Percentiles rank a stretch among this genome's conserved stretches.
phyloP scores from a whole-genome alignment of 2,888 invertebrate genomes.

The Micropterix aruncella region DNA sequence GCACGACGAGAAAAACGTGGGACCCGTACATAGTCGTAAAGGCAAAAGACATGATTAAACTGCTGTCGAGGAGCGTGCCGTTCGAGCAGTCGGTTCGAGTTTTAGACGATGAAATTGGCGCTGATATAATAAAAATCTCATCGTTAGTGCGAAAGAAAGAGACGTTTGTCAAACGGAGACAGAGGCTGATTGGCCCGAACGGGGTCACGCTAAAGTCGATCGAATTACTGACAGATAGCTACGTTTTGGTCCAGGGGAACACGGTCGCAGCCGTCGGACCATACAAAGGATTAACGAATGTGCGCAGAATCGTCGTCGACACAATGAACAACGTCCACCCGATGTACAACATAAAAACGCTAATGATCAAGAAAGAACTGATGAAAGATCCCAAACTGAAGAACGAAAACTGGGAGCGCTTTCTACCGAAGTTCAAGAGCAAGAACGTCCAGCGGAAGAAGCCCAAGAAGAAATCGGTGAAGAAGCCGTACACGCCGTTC shows the following conservation, averaged over 20 bases:
- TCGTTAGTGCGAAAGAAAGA: slow-evolving; percentile 81
- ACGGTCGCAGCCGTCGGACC: slow-evolving; percentile 96
- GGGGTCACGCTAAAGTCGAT: slow-evolving; percentile 97
- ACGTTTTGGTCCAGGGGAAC: slow-evolving; percentile 92
- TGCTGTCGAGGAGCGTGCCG: slow-evolving; percentile 91
- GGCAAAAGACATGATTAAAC: slow-evolving; percentile 89
- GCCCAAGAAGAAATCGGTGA: slow-evolving; percentile 75
- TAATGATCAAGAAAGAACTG: slow-evolving; percentile 95
- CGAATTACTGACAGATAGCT: slow-evolving; percentile 90
- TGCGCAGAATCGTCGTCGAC: slow-evolving; percentile 82
- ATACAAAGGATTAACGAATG: slow-evolving; percentile 77
- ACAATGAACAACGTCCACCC: slow-evolving; percentile 99
- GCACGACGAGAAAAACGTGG: slow-evolving; percentile 94
- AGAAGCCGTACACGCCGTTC: slow-evolving; percentile 94
- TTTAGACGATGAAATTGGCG: slow-evolving; percentile 78
- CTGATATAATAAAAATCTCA: slow-evolving; percentile 95
- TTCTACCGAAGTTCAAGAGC: slow-evolving; percentile 84
- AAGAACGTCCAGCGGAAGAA: slow-evolving; percentile 84
- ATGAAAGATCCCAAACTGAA: slow-evolving; percentile 85
- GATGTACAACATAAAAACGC: slow-evolving; percentile 91
- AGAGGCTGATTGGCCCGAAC: slow-evolving; percentile 90
- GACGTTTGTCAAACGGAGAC: slow-evolving; percentile 88
- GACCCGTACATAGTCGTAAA: slow-evolving; percentile 96
- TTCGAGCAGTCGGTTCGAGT: slow-evolving; percentile 87
- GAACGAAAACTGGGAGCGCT: slow-evolving; percentile 93